Conservation (phyloP, 2,888 invertebrate species). For the Nemotelus pantherinus region DNA sequence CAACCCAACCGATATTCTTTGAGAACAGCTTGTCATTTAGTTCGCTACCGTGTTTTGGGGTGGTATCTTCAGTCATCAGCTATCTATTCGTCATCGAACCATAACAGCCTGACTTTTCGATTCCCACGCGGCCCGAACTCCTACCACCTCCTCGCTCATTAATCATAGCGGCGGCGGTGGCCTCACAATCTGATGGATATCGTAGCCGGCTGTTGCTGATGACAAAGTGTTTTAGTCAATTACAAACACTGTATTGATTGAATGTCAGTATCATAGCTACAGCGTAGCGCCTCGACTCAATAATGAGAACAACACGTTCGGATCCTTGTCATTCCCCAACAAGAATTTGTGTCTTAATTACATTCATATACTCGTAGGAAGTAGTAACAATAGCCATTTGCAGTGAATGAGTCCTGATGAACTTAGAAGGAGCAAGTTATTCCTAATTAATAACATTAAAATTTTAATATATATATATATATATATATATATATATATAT, state of each 20-base stretch:
- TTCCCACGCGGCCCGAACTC: neutral
- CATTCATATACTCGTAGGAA: too few species aligned
- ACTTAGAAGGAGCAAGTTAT: too few species aligned
- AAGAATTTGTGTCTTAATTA: too few species aligned
- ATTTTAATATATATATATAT: too few species aligned
- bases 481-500: too few species aligned
- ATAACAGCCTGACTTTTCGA: neutral
- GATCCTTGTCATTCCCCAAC: too few species aligned
- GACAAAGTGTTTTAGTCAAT: constrained; percentile 30
- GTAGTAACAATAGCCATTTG: too few species aligned
- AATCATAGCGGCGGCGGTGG: neutral
- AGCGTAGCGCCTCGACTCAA: too few species aligned
- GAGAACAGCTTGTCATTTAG: neutral
- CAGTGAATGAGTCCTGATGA: too few species aligned
- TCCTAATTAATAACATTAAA: too few species aligned
- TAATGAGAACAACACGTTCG: too few species aligned
- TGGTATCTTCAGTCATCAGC: neutral
- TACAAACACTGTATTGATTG: constrained; percentile 15
- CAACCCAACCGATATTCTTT: neutral
- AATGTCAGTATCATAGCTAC: neutral
- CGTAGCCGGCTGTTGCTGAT: neutral
- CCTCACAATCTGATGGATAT: neutral
- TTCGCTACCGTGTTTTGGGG: neutral
- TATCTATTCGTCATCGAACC: neutral
- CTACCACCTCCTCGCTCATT: neutral